A percentile compares a stretch with the other conserved stretches of the same genome.
Conservation (phyloP, 2,888 invertebrate genomes). For the Mesochorus sp. region DNA sequence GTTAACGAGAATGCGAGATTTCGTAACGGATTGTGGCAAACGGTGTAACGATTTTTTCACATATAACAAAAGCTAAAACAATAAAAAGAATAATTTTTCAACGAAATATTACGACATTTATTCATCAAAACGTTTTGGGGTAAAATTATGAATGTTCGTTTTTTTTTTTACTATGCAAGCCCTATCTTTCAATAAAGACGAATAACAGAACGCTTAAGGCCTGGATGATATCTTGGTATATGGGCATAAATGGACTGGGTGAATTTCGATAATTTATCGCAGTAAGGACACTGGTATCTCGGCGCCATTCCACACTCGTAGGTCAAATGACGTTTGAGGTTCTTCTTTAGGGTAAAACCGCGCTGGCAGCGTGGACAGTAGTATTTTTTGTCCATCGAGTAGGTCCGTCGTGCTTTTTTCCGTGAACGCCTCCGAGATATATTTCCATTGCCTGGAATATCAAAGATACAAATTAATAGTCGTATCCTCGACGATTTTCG, state of each 20-base stretch:
- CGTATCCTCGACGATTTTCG: background rate
- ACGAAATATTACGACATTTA: too few species aligned
- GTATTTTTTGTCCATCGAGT: conserved; percentile 68
- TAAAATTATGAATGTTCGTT: background rate
- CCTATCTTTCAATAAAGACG: conserved; percentile 65
- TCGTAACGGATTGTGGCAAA: too few species aligned
- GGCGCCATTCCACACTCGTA: conserved; percentile 77
- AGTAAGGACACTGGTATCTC: conserved; percentile 78
- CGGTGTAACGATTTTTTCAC: too few species aligned
- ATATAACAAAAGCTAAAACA: too few species aligned
- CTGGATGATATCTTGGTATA: conserved; percentile 71
- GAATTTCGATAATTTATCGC: conserved; percentile 74
- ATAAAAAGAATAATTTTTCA: too few species aligned
- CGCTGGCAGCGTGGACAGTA: conserved; percentile 73
- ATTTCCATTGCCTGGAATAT: conserved; percentile 67
- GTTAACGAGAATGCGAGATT: too few species aligned
- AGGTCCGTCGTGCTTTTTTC: conserved; percentile 64
- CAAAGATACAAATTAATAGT: conserved; percentile 11
- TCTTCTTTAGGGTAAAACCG: conserved; percentile 74
- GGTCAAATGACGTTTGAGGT: conserved; percentile 74
- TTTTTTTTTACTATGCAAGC: background rate
- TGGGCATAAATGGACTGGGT: conserved; percentile 75
- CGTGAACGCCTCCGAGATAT: conserved; percentile 40
- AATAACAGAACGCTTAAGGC: conserved; percentile 64
- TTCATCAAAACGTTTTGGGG: background rate